phyloP scores from a whole-genome alignment of 2,113 vertebrate genomes.

The Cervus canadensis region DNA sequence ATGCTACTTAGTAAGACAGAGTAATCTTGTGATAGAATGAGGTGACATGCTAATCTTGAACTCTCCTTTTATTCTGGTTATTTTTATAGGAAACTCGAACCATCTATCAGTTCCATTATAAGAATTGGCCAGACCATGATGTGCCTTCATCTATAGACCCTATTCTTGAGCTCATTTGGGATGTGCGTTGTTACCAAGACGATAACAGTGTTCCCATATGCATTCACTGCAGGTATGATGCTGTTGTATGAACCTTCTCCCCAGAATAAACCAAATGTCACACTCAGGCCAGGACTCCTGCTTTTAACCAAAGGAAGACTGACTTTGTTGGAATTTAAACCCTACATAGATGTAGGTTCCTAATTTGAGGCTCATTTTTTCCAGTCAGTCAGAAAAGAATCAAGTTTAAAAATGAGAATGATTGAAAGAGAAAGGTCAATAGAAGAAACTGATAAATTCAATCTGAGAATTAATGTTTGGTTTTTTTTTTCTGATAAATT shows the following conservation, averaged over 20 bases:
- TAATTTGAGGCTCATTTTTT: background rate
- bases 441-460: background rate
- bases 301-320: background rate
- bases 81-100: constrained; percentile 80
- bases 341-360: background rate
- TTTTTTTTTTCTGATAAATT: background rate
- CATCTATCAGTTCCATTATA: constrained; percentile 93
- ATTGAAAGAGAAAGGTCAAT: background rate
- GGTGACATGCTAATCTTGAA: background rate
- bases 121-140: constrained; percentile 96
- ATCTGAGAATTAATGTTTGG: background rate
- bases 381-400: background rate
- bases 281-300: background rate
- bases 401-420: background rate
- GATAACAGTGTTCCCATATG: constrained; percentile 89
- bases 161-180: constrained; percentile 90
- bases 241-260: background rate
- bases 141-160: constrained; percentile 90
- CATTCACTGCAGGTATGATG: constrained; percentile 94
- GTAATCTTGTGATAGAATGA: background rate
- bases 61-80: background rate
- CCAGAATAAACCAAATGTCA: background rate
- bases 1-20: background rate
- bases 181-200: constrained; percentile 87
- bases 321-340: background rate